A percentile compares a stretch with the other conserved stretches of the same genome.
These are phyloP conservation scores for Anolis sagrei DNA, from an alignment of 2,113 vertebrate species.

Conservation along the genomic window DNA sequence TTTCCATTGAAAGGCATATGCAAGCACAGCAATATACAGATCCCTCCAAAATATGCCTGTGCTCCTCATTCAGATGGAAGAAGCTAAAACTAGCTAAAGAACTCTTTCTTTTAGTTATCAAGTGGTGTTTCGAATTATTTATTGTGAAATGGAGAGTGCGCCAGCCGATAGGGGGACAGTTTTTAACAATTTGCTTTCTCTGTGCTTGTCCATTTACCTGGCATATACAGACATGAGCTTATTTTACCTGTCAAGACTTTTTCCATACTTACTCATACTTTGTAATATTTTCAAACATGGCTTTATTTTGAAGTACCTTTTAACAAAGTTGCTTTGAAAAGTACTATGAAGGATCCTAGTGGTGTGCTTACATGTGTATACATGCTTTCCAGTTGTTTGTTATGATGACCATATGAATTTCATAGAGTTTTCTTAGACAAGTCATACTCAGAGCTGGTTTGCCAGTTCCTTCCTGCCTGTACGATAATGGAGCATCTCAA, in stretches of 20 bases:
- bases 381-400: too few relatives aligned
- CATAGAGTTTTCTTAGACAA: too few relatives aligned
- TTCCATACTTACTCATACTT: background rate
- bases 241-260: background rate
- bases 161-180: fast-evolving
- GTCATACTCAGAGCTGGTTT: too few relatives aligned
- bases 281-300: conserved; percentile 22
- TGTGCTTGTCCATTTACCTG: conserved; percentile 35
- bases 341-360: background rate
- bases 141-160: background rate
- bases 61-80: background rate
- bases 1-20: too few relatives aligned
- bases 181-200: conserved; percentile 19
- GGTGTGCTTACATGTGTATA: too few relatives aligned
- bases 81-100: background rate
- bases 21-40: background rate
- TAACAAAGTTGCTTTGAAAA: background rate
- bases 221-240: conserved; percentile 5
- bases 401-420: too few relatives aligned
- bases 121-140: fast-evolving
- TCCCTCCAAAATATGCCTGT: background rate
- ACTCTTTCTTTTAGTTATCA: fast-evolving
- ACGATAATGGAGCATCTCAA: too few relatives aligned
- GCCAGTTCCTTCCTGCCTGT: too few relatives aligned
- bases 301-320: conserved; percentile 4